These are phyloP conservation scores for Spinus pinus DNA, from an alignment of 2,797 vertebrate species.

Conservation along the genomic window DNA sequence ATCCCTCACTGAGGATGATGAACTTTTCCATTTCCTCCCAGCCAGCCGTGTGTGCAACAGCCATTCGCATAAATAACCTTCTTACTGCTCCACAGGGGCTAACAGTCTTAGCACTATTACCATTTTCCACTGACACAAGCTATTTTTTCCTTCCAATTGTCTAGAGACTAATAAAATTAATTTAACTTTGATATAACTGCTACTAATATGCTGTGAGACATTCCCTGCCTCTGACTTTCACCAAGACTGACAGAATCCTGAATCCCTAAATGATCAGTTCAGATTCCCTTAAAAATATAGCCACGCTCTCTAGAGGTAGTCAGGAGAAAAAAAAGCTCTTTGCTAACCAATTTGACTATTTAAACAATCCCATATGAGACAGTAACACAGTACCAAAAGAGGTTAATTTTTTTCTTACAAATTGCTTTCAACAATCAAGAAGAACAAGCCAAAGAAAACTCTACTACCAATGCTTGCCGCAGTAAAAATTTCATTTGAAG, in stretches of 20 bases:
- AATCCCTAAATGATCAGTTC: background rate
- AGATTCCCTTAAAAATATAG: background rate
- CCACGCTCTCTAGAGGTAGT: background rate
- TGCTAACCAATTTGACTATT: background rate
- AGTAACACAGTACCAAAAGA: background rate
- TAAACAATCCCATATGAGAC: background rate
- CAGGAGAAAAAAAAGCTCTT: background rate
- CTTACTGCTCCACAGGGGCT: background rate
- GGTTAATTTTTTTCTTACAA: background rate
- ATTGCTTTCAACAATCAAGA: background rate
- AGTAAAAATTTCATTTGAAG: background rate
- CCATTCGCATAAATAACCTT: background rate
- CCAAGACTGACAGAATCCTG: background rate
- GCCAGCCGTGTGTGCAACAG: background rate
- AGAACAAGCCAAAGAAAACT: background rate
- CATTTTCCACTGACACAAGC: background rate
- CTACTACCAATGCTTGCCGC: background rate
- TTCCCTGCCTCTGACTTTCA: background rate
- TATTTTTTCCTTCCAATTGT: background rate
- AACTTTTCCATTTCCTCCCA: background rate
- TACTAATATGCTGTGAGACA: background rate
- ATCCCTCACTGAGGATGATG: background rate
- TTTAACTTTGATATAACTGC: background rate
- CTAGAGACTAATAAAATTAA: background rate
- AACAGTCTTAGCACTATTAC: background rate